These are phyloP conservation scores for Scrobipalpa costella DNA, from an alignment of 2,888 invertebrate species.

Conservation along the genomic window DNA sequence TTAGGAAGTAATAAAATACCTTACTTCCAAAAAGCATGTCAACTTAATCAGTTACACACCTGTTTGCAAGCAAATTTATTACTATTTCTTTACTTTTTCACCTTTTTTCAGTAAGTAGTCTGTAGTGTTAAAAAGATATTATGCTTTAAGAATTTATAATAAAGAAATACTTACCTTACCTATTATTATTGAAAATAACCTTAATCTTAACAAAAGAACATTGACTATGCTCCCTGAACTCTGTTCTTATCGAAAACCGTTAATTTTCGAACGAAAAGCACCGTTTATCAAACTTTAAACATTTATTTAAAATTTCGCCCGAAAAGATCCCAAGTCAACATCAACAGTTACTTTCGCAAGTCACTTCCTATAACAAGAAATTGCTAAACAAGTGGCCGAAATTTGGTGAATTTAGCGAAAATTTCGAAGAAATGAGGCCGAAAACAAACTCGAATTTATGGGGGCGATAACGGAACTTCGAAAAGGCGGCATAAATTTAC, in stretches of 20 bases:
- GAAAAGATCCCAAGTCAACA: constrained; percentile 46
- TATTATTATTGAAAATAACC: too few relatives aligned
- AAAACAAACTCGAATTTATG: constrained; percentile 70
- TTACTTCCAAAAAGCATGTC: too few relatives aligned
- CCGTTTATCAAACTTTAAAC: constrained; percentile 22
- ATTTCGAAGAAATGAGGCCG: constrained; percentile 48
- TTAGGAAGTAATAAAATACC: too few relatives aligned
- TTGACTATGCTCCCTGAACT: not conserved
- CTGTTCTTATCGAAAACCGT: constrained; percentile 9
- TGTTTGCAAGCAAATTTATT: too few relatives aligned
- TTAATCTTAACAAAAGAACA: too few relatives aligned
- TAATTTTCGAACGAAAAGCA: not conserved
- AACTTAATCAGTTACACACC: too few relatives aligned
- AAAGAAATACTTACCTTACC: too few relatives aligned
- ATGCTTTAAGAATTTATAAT: too few relatives aligned
- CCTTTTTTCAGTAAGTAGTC: too few relatives aligned
- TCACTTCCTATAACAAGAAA: constrained; percentile 56
- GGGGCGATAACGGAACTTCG: constrained; percentile 68
- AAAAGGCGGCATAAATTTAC: constrained; percentile 68
- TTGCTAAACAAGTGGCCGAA: constrained; percentile 44
- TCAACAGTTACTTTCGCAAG: constrained; percentile 39
- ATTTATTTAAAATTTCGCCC: constrained; percentile 40
- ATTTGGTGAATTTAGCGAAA: constrained; percentile 28
- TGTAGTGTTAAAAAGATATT: too few relatives aligned
- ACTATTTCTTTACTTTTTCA: too few relatives aligned